phyloP scores from a whole-genome alignment of 1,140 invertebrate species.

The Laodelphax striatellus region DNA sequence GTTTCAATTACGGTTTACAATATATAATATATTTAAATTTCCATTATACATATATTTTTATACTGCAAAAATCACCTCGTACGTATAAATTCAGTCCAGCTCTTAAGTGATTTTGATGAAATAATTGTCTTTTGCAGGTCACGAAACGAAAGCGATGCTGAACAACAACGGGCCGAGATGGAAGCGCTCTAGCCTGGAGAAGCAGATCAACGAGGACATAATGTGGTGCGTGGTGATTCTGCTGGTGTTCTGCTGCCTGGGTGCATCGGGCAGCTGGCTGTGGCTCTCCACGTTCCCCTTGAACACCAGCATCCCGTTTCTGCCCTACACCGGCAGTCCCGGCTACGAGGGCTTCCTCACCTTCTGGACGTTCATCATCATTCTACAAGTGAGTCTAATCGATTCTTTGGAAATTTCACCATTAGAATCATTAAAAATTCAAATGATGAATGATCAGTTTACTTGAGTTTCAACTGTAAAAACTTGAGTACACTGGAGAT shows the following conservation, averaged over 20 bases:
- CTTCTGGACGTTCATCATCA: slow-evolving; percentile 93
- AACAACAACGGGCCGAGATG: slow-evolving; percentile 94
- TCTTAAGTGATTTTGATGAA: too few species aligned
- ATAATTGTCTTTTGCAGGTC: slow-evolving; percentile 43
- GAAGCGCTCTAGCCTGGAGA: slow-evolving; percentile 85
- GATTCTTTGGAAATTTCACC: too few species aligned
- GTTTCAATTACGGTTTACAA: too few species aligned
- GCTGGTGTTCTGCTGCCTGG: slow-evolving; percentile 78
- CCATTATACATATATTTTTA: too few species aligned
- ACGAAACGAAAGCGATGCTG: slow-evolving; percentile 96
- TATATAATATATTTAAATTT: too few species aligned
- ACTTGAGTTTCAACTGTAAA: too few species aligned
- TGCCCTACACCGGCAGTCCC: slow-evolving; percentile 33
- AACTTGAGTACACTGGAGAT: too few species aligned
- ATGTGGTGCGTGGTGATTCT: slow-evolving; percentile 94
- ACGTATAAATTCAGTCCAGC: too few species aligned
- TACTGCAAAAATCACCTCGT: too few species aligned
- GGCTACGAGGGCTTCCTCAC: slow-evolving; percentile 70
- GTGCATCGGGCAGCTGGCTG: slow-evolving; percentile 77
- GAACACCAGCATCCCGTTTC: slow-evolving; percentile 44
- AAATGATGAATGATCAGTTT: too few species aligned
- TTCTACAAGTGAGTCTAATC: slow-evolving; percentile 58
- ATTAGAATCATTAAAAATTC: too few species aligned
- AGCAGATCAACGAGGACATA: slow-evolving; percentile 90
- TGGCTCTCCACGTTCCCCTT: slow-evolving; percentile 55